These are phyloP conservation scores for Semicossyphus pulcher DNA, from an alignment of 2,113 vertebrate species.

Conservation along the genomic window DNA sequence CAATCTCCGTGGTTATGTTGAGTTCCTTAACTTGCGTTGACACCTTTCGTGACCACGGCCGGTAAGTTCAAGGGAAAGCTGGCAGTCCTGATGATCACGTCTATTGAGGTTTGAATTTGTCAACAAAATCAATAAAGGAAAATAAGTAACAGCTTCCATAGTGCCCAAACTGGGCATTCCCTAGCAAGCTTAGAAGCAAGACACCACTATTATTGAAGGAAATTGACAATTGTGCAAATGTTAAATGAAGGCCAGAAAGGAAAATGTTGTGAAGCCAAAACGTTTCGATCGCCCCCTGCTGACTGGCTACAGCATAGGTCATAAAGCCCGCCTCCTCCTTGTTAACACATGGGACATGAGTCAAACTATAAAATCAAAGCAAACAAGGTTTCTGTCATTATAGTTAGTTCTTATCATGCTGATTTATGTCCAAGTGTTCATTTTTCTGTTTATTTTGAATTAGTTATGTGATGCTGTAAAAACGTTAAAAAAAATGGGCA, in stretches of 20 bases:
- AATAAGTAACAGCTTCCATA: constrained; percentile 9
- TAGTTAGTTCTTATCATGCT: no score
- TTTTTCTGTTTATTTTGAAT: no score
- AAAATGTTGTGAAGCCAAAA: no score
- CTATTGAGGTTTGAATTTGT: constrained; percentile 21
- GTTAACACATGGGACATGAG: no score
- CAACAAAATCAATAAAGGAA: constrained; percentile 49
- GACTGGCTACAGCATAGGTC: no score
- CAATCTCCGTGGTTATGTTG: constrained; percentile 64
- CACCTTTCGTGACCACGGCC: constrained; percentile 64
- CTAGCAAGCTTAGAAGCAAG: background rate
- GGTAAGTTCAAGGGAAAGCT: constrained; percentile 56
- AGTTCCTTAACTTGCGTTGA: constrained; percentile 70
- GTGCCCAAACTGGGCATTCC: background rate
- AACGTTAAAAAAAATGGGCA: no score
- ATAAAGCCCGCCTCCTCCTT: no score
- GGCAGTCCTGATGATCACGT: constrained; percentile 30
- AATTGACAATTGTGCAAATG: constrained; percentile 22
- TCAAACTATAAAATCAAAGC: no score
- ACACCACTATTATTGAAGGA: constrained; percentile 6
- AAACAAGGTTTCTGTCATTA: no score
- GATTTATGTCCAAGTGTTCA: no score
- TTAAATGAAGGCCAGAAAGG: constrained; percentile 9
- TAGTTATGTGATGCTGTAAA: no score
- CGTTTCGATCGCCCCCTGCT: no score